Evolutionary conservation across 2,888 invertebrate species (phyloP).

Genomic region (Ptychoptera contaminata): DNA sequence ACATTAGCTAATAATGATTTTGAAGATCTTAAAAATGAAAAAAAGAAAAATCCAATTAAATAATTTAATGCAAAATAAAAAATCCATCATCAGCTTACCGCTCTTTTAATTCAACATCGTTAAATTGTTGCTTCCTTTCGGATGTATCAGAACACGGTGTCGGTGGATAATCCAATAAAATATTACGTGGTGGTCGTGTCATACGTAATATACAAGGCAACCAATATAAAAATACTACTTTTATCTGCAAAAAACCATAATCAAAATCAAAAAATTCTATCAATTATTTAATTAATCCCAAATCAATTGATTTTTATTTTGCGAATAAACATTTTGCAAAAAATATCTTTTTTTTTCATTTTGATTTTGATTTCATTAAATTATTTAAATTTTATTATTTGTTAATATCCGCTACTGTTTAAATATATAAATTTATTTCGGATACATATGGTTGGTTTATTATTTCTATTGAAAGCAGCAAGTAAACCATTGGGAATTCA

Average conservation of each 20-base stretch:
- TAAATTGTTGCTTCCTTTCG: conserved; percentile 55
- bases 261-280: conserved; percentile 3
- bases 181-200: conserved; percentile 52
- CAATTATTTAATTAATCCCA: not conserved
- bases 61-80: not conserved
- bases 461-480: too few species aligned
- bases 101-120: conserved; percentile 78
- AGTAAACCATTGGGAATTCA: too few species aligned
- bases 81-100: conserved; percentile 25
- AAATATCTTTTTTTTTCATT: too few species aligned
- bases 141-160: conserved; percentile 41
- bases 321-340: too few species aligned
- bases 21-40: conserved; percentile 47
- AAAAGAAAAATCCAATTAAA: not conserved
- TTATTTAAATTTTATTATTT: too few species aligned
- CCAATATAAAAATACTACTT: conserved; percentile 89
- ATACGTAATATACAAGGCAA: conserved; percentile 93
- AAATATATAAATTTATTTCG: too few species aligned
- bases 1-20: conserved; percentile 93
- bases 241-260: conserved; percentile 43
- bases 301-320: too few species aligned
- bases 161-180: conserved; percentile 32
- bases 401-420: too few species aligned
- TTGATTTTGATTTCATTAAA: too few species aligned
- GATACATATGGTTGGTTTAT: too few species aligned